Percentiles rank a stretch among this genome's conserved stretches.
Conservation (phyloP, 2,113 vertebrate species). For the Acrocephalus kingi region DNA sequence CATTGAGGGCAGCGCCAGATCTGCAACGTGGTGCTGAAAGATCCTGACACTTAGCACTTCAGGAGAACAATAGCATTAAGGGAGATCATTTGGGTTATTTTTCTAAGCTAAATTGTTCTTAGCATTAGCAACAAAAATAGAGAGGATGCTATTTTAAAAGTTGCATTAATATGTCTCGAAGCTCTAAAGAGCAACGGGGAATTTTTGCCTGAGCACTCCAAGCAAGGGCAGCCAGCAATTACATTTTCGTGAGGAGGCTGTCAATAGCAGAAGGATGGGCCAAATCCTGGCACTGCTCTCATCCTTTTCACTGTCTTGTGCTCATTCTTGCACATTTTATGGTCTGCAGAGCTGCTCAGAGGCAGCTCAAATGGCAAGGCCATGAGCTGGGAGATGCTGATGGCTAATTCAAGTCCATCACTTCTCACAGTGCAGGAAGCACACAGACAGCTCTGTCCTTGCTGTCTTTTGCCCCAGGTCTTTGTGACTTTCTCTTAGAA, state of each 20-base stretch:
- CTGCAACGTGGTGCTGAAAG: not conserved
- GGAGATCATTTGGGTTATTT: not conserved
- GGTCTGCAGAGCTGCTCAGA: not conserved
- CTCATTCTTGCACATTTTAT: not conserved
- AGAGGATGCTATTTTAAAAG: conserved; percentile 52
- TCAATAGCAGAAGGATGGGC: conserved; percentile 11
- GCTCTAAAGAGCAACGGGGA: not conserved
- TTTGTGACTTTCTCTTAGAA: not conserved
- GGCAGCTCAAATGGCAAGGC: not conserved
- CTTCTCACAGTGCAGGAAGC: not conserved
- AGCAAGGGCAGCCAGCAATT: conserved; percentile 51
- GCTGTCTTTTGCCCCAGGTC: not conserved
- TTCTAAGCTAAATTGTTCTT: conserved; percentile 16
- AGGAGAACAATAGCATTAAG: conserved; percentile 37
- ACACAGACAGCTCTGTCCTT: not conserved
- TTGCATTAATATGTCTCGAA: conserved; percentile 4
- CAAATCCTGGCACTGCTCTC: not conserved
- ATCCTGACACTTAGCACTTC: conserved; percentile 28
- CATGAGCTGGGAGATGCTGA: not conserved
- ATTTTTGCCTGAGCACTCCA: conserved; percentile 12
- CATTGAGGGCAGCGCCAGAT: conserved; percentile 6
- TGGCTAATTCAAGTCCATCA: not conserved
- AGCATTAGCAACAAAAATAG: conserved; percentile 46
- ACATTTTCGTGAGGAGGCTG: not conserved
- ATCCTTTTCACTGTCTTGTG: not conserved